phyloP scores from a whole-genome alignment of 92 coral and sea anemone genomes.

The Epizoanthus illoricatus region DNA sequence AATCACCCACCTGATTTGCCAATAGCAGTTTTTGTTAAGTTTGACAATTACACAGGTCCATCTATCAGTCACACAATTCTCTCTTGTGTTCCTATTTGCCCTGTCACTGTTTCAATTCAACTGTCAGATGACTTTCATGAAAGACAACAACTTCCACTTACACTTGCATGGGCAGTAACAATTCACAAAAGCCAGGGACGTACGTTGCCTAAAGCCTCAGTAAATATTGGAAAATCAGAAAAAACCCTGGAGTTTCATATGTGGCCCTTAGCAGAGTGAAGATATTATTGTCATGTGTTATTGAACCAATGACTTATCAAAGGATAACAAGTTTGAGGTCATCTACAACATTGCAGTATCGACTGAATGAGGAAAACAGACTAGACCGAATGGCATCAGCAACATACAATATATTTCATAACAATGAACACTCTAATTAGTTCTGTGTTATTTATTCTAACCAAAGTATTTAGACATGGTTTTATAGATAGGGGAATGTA shows the following conservation, averaged over 20 bases:
- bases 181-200: too few relatives aligned
- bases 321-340: conserved; percentile 31
- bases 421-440: neutral
- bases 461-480: conserved; percentile 5
- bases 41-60: conserved; percentile 28
- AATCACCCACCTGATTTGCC: neutral
- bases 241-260: conserved; percentile 24
- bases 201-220: conserved; percentile 14
- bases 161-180: conserved; percentile 31
- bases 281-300: neutral
- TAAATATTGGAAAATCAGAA: conserved; percentile 41
- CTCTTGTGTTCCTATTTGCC: neutral
- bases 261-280: conserved; percentile 42
- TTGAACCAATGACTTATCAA: too few relatives aligned
- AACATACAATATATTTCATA: too few relatives aligned
- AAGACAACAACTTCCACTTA: conserved; percentile 22
- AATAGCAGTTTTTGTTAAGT: conserved; percentile 21
- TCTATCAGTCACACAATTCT: conserved; percentile 25
- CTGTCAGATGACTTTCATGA: neutral
- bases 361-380: conserved; percentile 36
- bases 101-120: too few relatives aligned
- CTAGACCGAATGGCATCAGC: too few relatives aligned
- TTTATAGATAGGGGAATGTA: conserved; percentile 4
- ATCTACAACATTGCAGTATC: conserved; percentile 26
- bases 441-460: conserved; percentile 2